Percentiles rank a stretch among this genome's conserved stretches.
phyloP scores from a whole-genome alignment of 2,113 vertebrate species.

The Myocastor coypus region DNA sequence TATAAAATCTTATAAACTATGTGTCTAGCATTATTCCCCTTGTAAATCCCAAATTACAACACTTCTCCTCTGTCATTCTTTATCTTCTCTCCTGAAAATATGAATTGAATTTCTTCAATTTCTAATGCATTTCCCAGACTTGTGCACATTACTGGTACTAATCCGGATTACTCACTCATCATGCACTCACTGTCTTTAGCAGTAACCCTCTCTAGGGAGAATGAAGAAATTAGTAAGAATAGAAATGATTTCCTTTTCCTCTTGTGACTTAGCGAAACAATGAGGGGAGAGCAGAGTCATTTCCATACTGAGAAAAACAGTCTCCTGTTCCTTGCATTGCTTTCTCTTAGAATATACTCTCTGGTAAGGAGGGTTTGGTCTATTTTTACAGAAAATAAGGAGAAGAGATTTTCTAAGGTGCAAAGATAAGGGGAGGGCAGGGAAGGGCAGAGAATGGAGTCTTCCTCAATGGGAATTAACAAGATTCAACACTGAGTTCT shows the following conservation, averaged over 20 bases:
- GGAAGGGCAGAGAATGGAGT: background rate
- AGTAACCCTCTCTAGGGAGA: slow-evolving; percentile 22
- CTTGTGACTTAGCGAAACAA: background rate
- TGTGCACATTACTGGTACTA: background rate
- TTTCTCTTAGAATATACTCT: background rate
- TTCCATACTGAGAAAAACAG: background rate
- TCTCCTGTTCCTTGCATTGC: background rate
- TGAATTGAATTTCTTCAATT: background rate
- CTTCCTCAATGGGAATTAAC: background rate
- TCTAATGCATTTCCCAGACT: background rate
- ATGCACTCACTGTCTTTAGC: background rate
- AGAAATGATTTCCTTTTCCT: background rate
- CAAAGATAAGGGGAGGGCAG: background rate
- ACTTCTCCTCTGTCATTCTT: background rate
- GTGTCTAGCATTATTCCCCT: too few relatives aligned
- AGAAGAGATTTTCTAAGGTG: background rate
- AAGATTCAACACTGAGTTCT: background rate
- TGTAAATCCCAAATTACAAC: too few relatives aligned
- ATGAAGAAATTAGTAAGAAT: background rate
- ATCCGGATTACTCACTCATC: background rate
- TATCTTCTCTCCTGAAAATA: background rate
- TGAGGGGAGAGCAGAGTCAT: background rate
- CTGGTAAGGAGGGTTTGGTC: background rate
- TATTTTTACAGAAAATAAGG: background rate
- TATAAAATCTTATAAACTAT: too few relatives aligned